Percentiles rank a stretch among this genome's conserved stretches.
phyloP scores from a whole-genome alignment of 2,888 invertebrate species.

The Tyria jacobaeae region DNA sequence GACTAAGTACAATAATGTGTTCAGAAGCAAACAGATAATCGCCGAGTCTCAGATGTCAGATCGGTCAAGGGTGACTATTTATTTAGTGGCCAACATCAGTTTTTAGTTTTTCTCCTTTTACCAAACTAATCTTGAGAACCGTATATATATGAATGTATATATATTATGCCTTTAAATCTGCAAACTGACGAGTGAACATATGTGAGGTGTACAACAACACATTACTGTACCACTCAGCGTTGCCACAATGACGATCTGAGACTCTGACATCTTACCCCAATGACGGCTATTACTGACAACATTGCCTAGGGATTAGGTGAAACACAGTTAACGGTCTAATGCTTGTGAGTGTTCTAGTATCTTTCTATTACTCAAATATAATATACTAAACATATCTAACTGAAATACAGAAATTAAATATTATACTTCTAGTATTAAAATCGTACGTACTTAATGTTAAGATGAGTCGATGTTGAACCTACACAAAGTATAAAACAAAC shows the following conservation, averaged over 20 bases:
- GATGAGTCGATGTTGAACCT: slow-evolving; percentile 43
- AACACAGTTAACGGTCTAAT: neutral
- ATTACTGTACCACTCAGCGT: neutral
- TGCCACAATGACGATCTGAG: neutral
- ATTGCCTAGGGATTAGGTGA: neutral
- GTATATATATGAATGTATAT: no score
- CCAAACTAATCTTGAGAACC: neutral
- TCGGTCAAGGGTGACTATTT: no score
- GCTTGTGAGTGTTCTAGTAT: neutral
- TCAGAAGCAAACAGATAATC: no score
- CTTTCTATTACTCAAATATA: neutral
- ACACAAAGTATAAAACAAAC: slow-evolving; percentile 24
- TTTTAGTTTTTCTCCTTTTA: neutral
- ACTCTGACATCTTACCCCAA: neutral
- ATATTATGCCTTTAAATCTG: no score
- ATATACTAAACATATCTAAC: neutral
- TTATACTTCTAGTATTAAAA: slow-evolving; percentile 18
- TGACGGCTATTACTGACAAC: neutral
- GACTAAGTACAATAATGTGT: neutral
- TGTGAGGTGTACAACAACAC: no score
- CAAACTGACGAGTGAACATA: no score
- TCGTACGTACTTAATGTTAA: slow-evolving; percentile 19
- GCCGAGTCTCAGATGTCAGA: no score
- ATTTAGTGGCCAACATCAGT: no score
- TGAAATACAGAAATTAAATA: neutral